A percentile compares a stretch with the other conserved stretches of the same genome.
Evolutionary conservation across 2,113 vertebrate species (phyloP).

Genomic region (Pyxicephalus adspersus): DNA sequence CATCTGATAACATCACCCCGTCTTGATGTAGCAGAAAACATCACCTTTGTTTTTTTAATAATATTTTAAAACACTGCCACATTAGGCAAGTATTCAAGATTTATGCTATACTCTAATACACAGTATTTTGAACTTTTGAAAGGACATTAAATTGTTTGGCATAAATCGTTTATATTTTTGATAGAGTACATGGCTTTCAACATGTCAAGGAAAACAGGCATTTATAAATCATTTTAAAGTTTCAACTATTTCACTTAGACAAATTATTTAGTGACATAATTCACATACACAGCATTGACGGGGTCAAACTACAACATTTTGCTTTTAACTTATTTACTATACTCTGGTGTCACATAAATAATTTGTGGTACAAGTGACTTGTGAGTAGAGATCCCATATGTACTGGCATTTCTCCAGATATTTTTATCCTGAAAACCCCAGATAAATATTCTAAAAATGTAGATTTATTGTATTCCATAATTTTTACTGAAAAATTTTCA

Average conservation of each 20-base stretch:
- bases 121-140: background rate
- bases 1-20: too few species aligned
- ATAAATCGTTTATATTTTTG: background rate
- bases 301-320: slow-evolving; percentile 19
- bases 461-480: too few species aligned
- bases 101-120: too few species aligned
- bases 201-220: background rate
- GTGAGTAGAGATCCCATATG: background rate
- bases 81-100: too few species aligned
- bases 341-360: slow-evolving; percentile 33
- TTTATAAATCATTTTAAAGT: background rate
- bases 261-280: slow-evolving; percentile 16
- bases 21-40: too few species aligned
- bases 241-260: background rate
- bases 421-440: background rate
- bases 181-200: background rate
- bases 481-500: too few species aligned
- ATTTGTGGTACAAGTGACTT: slow-evolving; percentile 19
- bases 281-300: background rate
- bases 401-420: background rate
- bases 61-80: too few species aligned
- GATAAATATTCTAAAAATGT: too few species aligned
- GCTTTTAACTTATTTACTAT: slow-evolving; percentile 32
- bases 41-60: too few species aligned
- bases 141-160: background rate